Base-by-base conservation (phyloP, 2,888 invertebrate species). In the Arge pagana region DNA sequence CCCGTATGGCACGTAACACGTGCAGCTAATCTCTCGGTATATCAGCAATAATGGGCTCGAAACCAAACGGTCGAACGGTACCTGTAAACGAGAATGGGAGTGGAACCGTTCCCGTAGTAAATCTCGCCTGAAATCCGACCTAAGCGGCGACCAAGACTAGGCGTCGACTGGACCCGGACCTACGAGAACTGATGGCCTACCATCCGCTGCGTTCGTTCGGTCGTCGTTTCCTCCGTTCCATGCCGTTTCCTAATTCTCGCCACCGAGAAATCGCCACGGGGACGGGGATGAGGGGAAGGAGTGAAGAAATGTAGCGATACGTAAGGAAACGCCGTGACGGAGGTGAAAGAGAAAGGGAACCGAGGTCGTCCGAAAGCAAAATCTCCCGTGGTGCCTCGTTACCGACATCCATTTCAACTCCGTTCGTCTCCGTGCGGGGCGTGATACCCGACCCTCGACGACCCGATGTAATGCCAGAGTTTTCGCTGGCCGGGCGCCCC, bases 21-120 rank as follows among this genome's bases (percentile, higher is more conserved):
- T 72, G 73, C 67, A 65, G 61, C 68, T 73, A 71, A 73, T 73
- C 72, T 72, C 63, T 52, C 66, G 63, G 64, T 73, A 72, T 72
- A 73, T 72, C 71, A 72, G 64, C 63, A 64, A 70, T 73, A 72
- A 72, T 66, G 67, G 66, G 61, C 43, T 53, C 52, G 52, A 52
- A 60, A 59, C 57, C 56, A 52, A 62, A 63, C 57, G 60, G 58
- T 21, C 31, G 37, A 43, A 53, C 49, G 33, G 45, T 23, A 31
- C 48, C 48, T 40, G 28, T n/a, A 48, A 30, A 36, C 31, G 36
- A 36, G 40, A 42, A 61, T 57, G 52, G 36, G 37, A 49, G 51
- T 42, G 45, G 36, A 28, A 49, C 58, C 57, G 52, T 54, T 51
- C 37, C 54, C 40, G 41, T 56, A 49, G 53, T 67, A 66, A 68